Conservation (phyloP, 37 sponge, comb jelly and placozoan species). For the Lycopodina hypogea region DNA sequence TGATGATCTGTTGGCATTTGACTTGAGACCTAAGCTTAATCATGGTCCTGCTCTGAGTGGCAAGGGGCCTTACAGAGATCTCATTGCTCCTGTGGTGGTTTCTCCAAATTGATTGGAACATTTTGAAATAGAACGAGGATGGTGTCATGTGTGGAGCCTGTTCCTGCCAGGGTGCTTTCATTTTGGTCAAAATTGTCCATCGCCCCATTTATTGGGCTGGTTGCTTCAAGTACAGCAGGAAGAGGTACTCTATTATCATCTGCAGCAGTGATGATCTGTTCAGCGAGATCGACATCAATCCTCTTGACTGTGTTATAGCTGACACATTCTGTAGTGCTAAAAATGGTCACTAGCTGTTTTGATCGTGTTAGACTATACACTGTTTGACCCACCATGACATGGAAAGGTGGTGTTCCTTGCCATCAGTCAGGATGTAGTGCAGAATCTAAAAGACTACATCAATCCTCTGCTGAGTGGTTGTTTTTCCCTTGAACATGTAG, state of each 20-base stretch:
- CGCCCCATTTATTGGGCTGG: constrained; percentile 2
- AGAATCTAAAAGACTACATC: too few relatives aligned
- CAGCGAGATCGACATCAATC: constrained; percentile 12
- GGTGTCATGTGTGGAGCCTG: not conserved
- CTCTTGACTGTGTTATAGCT: constrained; percentile 5
- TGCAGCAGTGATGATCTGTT: constrained; percentile 1
- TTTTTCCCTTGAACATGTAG: too few relatives aligned
- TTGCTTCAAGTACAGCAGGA: too few relatives aligned
- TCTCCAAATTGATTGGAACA: not conserved
- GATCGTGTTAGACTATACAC: constrained; percentile 13
- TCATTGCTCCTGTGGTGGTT: constrained; percentile 2
- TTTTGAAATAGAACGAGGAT: not conserved
- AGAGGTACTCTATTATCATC: constrained; percentile 7
- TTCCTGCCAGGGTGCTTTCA: constrained; percentile 9
- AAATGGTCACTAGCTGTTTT: not conserved
- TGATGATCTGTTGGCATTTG: constrained; percentile 1
- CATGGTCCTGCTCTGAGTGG: not conserved
- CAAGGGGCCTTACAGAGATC: not conserved
- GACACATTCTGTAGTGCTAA: not conserved
- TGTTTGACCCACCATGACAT: too few relatives aligned
- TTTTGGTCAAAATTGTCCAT: constrained; percentile 2
- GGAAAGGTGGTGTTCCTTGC: not conserved
- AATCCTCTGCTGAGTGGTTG: too few relatives aligned
- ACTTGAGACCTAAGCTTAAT: not conserved
- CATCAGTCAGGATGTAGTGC: constrained; percentile 11